phyloP scores from a whole-genome alignment of 2,888 invertebrate species.

The Hesperia comma region DNA sequence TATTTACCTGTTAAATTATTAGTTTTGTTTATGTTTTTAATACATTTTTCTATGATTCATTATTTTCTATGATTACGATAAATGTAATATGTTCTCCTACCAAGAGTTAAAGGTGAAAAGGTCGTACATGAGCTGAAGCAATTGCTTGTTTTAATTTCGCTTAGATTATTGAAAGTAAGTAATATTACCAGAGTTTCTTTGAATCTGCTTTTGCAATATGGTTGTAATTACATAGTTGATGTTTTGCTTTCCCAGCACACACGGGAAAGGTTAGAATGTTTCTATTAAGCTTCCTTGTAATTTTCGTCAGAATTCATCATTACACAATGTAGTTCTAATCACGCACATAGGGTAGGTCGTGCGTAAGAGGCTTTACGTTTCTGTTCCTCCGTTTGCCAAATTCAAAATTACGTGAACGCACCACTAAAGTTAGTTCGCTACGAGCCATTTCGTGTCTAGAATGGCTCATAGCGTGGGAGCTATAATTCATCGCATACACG shows the following conservation, averaged over 20 bases:
- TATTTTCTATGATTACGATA: too few species aligned
- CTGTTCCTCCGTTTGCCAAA: conserved; percentile 40
- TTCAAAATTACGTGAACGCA: conserved; percentile 39
- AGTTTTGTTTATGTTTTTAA: too few species aligned
- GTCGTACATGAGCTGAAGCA: neutral
- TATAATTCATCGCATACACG: conserved; percentile 57
- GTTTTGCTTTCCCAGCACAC: neutral
- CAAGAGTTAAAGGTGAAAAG: neutral
- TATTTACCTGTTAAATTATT: too few species aligned
- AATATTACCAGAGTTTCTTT: conserved; percentile 5
- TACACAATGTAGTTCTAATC: conserved; percentile 2
- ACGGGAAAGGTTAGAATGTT: neutral
- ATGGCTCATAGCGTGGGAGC: conserved; percentile 55
- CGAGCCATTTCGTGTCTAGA: conserved; percentile 61
- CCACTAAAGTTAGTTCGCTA: conserved; percentile 51
- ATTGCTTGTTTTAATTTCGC: neutral
- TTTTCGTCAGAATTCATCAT: neutral
- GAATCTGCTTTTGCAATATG: neutral
- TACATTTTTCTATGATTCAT: too few species aligned
- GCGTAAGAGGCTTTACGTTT: conserved; percentile 15
- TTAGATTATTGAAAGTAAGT: conserved; percentile 3
- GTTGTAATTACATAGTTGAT: neutral
- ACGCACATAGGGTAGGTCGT: conserved; percentile 12
- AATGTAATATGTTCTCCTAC: neutral
- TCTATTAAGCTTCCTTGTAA: neutral